Percentiles rank a stretch among this genome's conserved stretches.
phyloP scores from a whole-genome alignment of 35 echinoderm and acorn worm species.

The Anneissia japonica region DNA sequence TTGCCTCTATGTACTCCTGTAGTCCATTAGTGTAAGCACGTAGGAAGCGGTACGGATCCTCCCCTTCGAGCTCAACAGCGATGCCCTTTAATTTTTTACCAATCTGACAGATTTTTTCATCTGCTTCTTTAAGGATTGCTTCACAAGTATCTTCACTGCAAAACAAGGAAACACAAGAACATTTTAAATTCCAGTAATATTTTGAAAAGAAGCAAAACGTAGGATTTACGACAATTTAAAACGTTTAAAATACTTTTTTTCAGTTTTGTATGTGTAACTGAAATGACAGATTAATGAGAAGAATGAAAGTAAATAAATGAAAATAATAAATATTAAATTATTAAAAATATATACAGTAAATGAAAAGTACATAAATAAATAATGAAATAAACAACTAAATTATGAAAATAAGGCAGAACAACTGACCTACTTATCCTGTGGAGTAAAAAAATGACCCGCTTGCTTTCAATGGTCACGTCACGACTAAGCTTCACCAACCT shows the following conservation, averaged over 20 bases:
- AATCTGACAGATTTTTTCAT: constrained; percentile 38
- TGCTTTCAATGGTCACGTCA: constrained; percentile 97
- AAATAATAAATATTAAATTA: no score
- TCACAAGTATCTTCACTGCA: constrained; percentile 47
- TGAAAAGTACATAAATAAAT: no score
- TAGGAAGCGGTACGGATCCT: constrained; percentile 59
- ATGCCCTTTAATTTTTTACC: neutral
- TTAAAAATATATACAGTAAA: no score
- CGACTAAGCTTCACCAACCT: constrained; percentile 85
- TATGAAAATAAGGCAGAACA: no score
- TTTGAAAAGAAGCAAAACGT: no score
- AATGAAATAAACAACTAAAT: no score
- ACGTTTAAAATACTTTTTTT: neutral
- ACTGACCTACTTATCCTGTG: constrained; percentile 76
- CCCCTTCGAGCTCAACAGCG: constrained; percentile 14
- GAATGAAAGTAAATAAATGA: no score
- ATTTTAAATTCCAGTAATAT: no score
- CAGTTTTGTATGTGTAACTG: neutral
- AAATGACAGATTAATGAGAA: no score
- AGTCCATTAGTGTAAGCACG: constrained; percentile 61
- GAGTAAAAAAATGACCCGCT: constrained; percentile 85
- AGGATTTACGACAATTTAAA: no score
- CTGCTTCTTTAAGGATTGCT: constrained; percentile 48
- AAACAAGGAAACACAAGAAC: neutral
- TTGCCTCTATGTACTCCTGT: constrained; percentile 85